Base-by-base conservation (phyloP, 2,797 vertebrate genomes). In the Anomalospiza imberbis region DNA sequence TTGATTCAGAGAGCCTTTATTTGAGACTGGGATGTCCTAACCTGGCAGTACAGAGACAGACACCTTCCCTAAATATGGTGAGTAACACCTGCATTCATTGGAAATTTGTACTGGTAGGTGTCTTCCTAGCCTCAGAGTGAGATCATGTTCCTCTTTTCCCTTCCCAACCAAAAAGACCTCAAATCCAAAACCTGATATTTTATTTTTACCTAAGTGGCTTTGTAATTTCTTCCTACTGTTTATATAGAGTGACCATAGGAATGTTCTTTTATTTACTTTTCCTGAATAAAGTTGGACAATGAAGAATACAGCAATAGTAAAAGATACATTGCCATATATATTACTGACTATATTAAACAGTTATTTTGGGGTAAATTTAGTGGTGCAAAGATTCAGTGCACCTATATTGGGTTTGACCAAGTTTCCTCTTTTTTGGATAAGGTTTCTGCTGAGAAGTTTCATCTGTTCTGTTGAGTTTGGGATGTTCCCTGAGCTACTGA, bases 1-100 rank as follows among this genome's bases (percentile, higher is more conserved):
- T 96, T 97, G 95, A 97, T 97, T 97, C 96, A 95, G 88, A 88
- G 88, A 90, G 84, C 85, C 71, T 96, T 86, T 88, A 20, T 70
- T 48, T 70, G 85, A 71, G 55, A 40, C 34, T 44, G 60, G 44
- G 40, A 34, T 25, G 4, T 28, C 18, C 42, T 89, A 62, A 85
- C 40, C 65, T 82, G 77, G 83, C 60, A 88, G 51, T 65, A 32
- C 55, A 6, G 88, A 94, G 72, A 70, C 1, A 5, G 75, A 10
- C 73, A 57, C 85, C 87, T 91, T 68, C 72, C 42, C 15, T 74
- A 91, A 85, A 13, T 48, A 96, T 81, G 97, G 98, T 98, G 94
- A 98, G 98, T 98, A 95, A 68, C 78, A 55, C 21, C 34, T 77
- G 54, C 68, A 38, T 91, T 80, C 50, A 8, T 84, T 88, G 67